phyloP scores from a whole-genome alignment of 1,140 invertebrate genomes.

The Drosophila sp. region DNA sequence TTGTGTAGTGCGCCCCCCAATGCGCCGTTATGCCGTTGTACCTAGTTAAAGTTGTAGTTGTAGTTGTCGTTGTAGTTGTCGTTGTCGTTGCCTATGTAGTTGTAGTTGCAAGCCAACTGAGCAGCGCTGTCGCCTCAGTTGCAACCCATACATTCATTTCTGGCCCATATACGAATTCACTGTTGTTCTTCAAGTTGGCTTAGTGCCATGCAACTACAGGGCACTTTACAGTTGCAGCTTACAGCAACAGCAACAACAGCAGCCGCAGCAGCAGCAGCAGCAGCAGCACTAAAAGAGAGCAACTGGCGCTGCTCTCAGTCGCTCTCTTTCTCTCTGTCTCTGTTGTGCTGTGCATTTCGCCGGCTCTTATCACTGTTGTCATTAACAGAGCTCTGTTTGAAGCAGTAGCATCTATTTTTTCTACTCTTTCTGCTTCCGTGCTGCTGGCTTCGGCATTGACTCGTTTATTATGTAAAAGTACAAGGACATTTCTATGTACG shows the following conservation, averaged over 20 bases:
- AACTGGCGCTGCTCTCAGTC: background rate
- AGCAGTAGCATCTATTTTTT: conserved; percentile 35
- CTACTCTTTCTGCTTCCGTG: conserved; percentile 26
- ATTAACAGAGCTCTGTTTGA: conserved; percentile 54
- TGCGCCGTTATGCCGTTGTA: background rate
- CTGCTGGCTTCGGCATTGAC: conserved; percentile 39
- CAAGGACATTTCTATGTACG: conserved; percentile 69
- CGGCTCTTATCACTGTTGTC: conserved; percentile 70
- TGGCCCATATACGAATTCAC: conserved; percentile 57
- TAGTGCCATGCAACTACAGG: conserved; percentile 70
- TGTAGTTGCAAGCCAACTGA: conserved; percentile 45
- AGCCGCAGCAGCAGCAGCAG: too few species aligned
- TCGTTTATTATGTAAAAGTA: conserved; percentile 78
- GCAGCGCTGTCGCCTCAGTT: conserved; percentile 55
- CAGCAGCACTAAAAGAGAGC: conserved; percentile 7
- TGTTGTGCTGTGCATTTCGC: conserved; percentile 55
- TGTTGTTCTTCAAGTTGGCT: conserved; percentile 46
- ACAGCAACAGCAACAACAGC: conserved; percentile 44
- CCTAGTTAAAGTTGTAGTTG: conserved; percentile 42
- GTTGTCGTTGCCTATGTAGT: too few species aligned
- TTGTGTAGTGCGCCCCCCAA: conserved; percentile 56
- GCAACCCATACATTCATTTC: conserved; percentile 56
- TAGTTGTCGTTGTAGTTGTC: too few species aligned
- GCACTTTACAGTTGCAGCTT: conserved; percentile 73
- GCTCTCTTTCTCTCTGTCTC: conserved; percentile 5